Base-by-base conservation (phyloP, 2,888 invertebrate species). In the Opisthograptis luteolata region DNA sequence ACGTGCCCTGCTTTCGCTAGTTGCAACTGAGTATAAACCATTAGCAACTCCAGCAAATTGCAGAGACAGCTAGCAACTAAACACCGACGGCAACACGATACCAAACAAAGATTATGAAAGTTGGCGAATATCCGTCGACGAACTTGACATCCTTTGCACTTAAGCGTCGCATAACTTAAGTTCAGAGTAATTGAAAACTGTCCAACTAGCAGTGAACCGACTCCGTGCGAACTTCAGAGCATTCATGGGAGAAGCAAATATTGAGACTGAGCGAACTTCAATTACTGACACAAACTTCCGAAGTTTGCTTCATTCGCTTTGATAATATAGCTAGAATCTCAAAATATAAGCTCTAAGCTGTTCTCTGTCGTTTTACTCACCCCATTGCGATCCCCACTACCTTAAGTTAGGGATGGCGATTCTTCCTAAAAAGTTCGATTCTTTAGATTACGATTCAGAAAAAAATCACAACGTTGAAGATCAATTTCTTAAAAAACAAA, bases 161-260 rank as follows among this genome's bases (percentile, higher is more conserved):
- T 51, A 54, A 56, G 45, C 50, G 22, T 19, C 49, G 68, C 70
- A 66, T 66, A 63, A 63, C 69, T 59, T 63, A 65, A 34, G 68
- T 67, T 73, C 56, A 60, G 64, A 72, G 75, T 79, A 79, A 82
- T 81, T 76, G 78, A 76, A 79, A 79, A 78, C 80, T 77, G 79
- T 76, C 79, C 68, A 79, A 81, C 66, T 74, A 51, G 42, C 35
- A 12, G 34, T 22, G 53, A 60, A 60, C 64, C 55, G 31, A 51
- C 44, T 54, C 20, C 30, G 54, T 39, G 56, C 42, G 46, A 30
- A 60, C 50, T 57, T 35, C 31, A 47, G 39, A 43, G 58, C 51
- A 56, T 55, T 53, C 56, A 35, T 30, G 40, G 22, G 14, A 37
- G 49, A 41, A 12, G 43, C 40, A 51, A 39, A 44, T 45, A 41